A percentile compares a stretch with the other conserved stretches of the same genome.
Evolutionary conservation across 2,888 invertebrate genomes (phyloP).

Genomic region (Lithophane semibrunnea): DNA sequence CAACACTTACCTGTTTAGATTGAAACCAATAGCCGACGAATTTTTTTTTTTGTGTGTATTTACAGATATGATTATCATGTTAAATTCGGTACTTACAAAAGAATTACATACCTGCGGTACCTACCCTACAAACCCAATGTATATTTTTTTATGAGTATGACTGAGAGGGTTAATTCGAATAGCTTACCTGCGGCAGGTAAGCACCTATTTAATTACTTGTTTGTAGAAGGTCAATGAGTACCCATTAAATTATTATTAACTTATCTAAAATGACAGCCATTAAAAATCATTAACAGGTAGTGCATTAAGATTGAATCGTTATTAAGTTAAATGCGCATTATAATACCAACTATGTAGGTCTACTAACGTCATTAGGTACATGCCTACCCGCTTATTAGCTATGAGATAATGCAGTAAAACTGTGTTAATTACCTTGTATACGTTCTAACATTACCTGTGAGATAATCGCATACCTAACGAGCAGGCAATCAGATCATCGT

Average conservation of each 20-base stretch:
- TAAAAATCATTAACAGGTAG: slow-evolving; percentile 23
- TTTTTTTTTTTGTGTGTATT: not conserved
- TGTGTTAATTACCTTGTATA: slow-evolving; percentile 71
- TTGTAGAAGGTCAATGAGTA: slow-evolving; percentile 35
- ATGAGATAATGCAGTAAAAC: slow-evolving; percentile 63
- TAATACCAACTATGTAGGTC: slow-evolving; percentile 34
- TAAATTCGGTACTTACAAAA: too few species aligned
- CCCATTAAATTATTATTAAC: slow-evolving; percentile 30
- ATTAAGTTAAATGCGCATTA: slow-evolving; percentile 36
- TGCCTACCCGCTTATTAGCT: slow-evolving; percentile 39
- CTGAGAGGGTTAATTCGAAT: not conserved
- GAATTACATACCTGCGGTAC: not conserved
- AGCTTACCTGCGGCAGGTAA: not conserved
- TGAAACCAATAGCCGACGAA: too few species aligned
- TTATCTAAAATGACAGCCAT: slow-evolving; percentile 21
- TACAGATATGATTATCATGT: not conserved
- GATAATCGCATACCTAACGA: slow-evolving; percentile 65
- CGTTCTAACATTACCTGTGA: slow-evolving; percentile 64
- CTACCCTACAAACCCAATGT: too few species aligned
- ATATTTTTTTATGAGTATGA: not conserved
- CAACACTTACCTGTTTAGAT: too few species aligned
- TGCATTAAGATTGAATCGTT: slow-evolving; percentile 40
- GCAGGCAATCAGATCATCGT: slow-evolving; percentile 61
- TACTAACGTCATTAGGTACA: slow-evolving; percentile 50
- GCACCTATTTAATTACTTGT: not conserved